Evolutionary conservation across 35 echinoderm and acorn worm genomes (phyloP), one percentile per base, ranked within the genome.

Genomic region (Holothuria glaberrima): DNA sequence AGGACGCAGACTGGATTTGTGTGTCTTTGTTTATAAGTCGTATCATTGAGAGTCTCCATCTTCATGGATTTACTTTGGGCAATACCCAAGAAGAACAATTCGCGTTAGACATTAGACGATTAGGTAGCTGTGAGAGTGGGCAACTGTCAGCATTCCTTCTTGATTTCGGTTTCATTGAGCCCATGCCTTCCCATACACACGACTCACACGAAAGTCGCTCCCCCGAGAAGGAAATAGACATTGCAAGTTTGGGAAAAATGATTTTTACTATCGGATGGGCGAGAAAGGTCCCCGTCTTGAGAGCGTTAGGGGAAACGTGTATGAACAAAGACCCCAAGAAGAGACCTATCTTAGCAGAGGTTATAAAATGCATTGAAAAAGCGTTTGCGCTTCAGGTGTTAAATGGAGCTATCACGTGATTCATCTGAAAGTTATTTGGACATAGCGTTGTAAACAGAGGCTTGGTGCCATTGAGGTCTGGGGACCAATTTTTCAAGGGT

Each of bases 381-480:
- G 80, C 80, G 4, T 84, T 62, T n/a, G 80, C 80, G n/a, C 56
- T 84, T 61, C 80, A 84, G 32, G 34, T 84, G 26, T 36, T 84
- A 31, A 54, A 84, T 29, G 80, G 80, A 58, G 61, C 9, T 41
- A 84, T 84, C n/a, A 58, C 80, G 32, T 56, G 58, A 21, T 84
- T 69, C 22, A 78, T 30, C 17, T 36, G 18, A 5, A 75, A 75
- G 3, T 13, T 46, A 20, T 35, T 9, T 41, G 36, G 36, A 41
- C n/a, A n/a, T n/a, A n/a, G n/a, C n/a, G n/a, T n/a, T n/a, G n/a
- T n/a, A n/a, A n/a, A n/a, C n/a, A n/a, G n/a, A n/a, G n/a, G n/a
- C n/a, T n/a, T n/a, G n/a, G n/a, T n/a, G n/a, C n/a, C n/a, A n/a
- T n/a, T n/a, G n/a, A n/a, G n/a, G n/a, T n/a, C n/a, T n/a, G n/a